Conservation (phyloP, 2,113 vertebrate species). For the Zosterops lateralis region DNA sequence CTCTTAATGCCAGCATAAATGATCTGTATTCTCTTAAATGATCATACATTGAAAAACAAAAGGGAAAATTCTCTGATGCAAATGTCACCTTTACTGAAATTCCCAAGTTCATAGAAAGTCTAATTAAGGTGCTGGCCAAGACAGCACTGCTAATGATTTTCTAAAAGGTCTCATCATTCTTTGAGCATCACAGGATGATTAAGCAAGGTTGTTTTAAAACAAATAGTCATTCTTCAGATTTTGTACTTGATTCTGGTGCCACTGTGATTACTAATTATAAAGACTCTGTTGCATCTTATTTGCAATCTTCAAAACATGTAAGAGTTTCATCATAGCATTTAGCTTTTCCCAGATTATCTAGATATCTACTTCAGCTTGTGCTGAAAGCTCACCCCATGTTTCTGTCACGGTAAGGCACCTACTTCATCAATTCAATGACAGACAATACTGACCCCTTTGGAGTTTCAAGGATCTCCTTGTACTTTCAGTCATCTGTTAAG, state of each 20-base stretch:
- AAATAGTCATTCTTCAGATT: conserved; percentile 40
- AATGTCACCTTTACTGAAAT: conserved; percentile 63
- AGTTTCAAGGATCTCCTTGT: not conserved
- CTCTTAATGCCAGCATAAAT: conserved; percentile 23
- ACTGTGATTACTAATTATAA: conserved; percentile 39
- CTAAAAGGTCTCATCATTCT: conserved; percentile 62
- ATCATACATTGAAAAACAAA: conserved; percentile 50
- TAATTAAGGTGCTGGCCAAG: conserved; percentile 51
- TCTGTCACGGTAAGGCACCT: not conserved
- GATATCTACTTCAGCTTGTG: not conserved
- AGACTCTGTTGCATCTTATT: conserved; percentile 7
- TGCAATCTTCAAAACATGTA: not conserved
- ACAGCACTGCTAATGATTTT: conserved; percentile 46
- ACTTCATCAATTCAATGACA: not conserved
- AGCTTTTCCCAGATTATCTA: not conserved
- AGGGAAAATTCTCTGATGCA: conserved; percentile 34
- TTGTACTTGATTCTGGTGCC: conserved; percentile 1
- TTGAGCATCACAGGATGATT: conserved; percentile 9
- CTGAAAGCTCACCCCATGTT: not conserved
- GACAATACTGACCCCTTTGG: not conserved
- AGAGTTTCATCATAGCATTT: not conserved
- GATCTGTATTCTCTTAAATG: conserved; percentile 38
- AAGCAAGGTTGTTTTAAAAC: conserved; percentile 55
- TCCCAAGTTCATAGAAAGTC: conserved; percentile 40
- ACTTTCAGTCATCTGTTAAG: not conserved